Percentiles rank a stretch among this genome's conserved stretches.
These are phyloP conservation scores for Drosophila sturtevanti DNA, from an alignment of 1,140 invertebrate species.

Conservation along the genomic window DNA sequence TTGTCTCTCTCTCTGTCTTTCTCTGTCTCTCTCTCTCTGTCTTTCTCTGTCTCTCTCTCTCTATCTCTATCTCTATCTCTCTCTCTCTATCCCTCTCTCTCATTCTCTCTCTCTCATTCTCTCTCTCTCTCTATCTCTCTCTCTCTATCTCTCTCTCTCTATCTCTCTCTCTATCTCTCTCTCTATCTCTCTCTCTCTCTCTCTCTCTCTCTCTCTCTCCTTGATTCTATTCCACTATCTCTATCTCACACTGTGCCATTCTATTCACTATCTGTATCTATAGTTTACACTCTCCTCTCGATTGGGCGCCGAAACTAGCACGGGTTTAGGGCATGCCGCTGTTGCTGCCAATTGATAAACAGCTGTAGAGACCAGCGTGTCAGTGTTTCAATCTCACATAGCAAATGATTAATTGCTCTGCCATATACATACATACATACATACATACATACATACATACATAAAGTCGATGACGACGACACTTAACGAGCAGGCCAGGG, in stretches of 20 bases:
- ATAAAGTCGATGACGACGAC: neutral
- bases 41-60: neutral
- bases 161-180: neutral
- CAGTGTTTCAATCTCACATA: neutral
- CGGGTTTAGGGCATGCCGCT: constrained; percentile 15
- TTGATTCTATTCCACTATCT: no score
- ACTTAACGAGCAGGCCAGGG: neutral
- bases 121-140: neutral
- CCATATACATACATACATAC: no score
- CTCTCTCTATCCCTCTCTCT: no score
- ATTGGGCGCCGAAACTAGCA: constrained; percentile 6
- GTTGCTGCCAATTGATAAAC: constrained; percentile 18
- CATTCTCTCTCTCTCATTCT: neutral
- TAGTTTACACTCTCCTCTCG: constrained; percentile 4
- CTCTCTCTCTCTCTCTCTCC: neutral
- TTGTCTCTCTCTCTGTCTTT: neutral
- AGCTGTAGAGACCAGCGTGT: constrained; percentile 9
- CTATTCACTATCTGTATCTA: neutral
- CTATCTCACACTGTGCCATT: neutral
- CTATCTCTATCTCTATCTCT: no score
- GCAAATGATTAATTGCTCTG: constrained; percentile 8
- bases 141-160: neutral
- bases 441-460: no score
- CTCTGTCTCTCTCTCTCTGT: neutral
- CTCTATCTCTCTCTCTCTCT: neutral